Percentiles rank a stretch among this genome's conserved stretches.
Conservation (phyloP, 2,888 invertebrate genomes). For the Macrophya alboannulata region DNA sequence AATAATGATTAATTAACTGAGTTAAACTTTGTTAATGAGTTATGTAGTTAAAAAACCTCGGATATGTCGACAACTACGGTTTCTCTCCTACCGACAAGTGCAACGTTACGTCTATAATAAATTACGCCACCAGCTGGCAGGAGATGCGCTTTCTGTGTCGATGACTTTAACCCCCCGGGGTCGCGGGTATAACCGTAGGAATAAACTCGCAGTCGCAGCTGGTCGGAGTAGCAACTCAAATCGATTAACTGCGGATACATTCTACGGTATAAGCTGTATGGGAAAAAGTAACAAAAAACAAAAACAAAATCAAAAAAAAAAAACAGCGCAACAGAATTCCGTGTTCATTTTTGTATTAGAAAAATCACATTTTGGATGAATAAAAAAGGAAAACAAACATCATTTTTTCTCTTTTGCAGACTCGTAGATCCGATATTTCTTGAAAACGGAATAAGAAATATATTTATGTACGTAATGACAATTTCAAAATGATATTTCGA, state of each 20-base stretch:
- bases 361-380: background rate
- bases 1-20: background rate
- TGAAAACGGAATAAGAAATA: background rate
- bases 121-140: conserved; percentile 49
- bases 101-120: conserved; percentile 31
- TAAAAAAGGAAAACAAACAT: too few species aligned
- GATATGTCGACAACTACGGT: conserved; percentile 6
- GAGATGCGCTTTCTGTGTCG: conserved; percentile 48
- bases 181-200: background rate
- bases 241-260: background rate
- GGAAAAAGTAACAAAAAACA: too few species aligned
- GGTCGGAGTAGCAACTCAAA: background rate
- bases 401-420: too few species aligned
- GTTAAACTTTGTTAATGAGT: background rate
- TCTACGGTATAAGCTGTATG: background rate
- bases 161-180: conserved; percentile 28
- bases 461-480: background rate
- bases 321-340: background rate
- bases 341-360: background rate
- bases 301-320: background rate
- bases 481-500: background rate
- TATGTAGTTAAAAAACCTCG: background rate
- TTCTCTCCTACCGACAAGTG: conserved; percentile 36
- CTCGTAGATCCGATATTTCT: background rate
- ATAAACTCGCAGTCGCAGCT: conserved; percentile 17